phyloP scores from a whole-genome alignment of 2,113 vertebrate species.

The Grantiella picta region DNA sequence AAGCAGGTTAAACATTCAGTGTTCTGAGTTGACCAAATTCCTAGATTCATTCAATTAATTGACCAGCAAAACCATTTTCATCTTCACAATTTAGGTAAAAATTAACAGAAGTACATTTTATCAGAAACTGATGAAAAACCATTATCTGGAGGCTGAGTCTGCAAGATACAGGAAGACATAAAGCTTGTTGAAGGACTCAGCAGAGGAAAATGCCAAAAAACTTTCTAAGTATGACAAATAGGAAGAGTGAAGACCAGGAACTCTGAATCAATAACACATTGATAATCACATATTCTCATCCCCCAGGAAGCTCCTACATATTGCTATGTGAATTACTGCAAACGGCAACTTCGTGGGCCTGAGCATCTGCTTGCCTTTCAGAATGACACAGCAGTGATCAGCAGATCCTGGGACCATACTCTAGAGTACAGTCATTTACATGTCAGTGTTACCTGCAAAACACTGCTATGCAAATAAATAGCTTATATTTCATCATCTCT shows the following conservation, averaged over 20 bases:
- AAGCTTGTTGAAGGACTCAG: not conserved
- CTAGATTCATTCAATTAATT: not conserved
- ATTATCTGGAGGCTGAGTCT: not conserved
- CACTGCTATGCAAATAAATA: not conserved
- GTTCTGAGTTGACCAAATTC: not conserved
- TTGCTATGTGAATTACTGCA: not conserved
- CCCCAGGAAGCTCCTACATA: not conserved
- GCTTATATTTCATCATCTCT: not conserved
- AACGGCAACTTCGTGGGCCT: not conserved
- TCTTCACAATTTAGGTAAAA: not conserved
- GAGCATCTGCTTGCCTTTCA: not conserved
- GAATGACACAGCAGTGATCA: not conserved
- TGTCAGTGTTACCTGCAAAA: not conserved
- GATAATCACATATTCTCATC: not conserved
- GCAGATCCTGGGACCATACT: not conserved
- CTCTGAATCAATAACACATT: accelerated
- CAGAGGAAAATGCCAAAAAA: not conserved
- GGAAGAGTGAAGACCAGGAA: not conserved
- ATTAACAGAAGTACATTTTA: not conserved
- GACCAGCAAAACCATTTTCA: not conserved
- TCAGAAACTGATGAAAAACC: not conserved
- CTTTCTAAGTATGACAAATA: not conserved
- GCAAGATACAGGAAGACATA: not conserved
- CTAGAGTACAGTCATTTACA: not conserved
- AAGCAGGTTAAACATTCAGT: not conserved